Base-by-base conservation (phyloP, 2,888 invertebrate species). In the Drosophila neotestacea region DNA sequence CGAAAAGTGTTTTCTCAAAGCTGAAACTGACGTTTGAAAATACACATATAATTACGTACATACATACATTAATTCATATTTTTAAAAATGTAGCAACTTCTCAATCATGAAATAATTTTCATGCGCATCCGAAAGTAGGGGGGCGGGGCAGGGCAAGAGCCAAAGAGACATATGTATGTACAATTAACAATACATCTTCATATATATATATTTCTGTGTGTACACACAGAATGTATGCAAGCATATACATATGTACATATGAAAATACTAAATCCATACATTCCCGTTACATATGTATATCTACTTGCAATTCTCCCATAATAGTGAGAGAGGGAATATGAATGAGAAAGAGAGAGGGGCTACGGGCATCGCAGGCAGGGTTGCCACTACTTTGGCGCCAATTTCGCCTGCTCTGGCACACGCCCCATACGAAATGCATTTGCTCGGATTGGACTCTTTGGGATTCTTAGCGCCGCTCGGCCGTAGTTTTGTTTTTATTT, bases 381-480 rank as follows among this genome's bases (percentile, higher is more conserved):
- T 41, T 68, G 55, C 22, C 51, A 38, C 10, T 64, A 36, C 64
- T 65, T 51, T 76, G 68, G 75, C 69, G 63, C 74, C 73, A 63
- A 55, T 73, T 59, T 52, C 56, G 51, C 59, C 58, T 50, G 56
- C 44, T 72, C 58, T 52, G 77, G 61, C 77, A 68, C 77, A 62
- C 68, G 68, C 64, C 77, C 61, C 13, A 42, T 54, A 59, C 38
- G 71, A 48, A 48, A 59, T 50, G 58, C 58, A 52, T 76, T 65
- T 36, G 63, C 47, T 55, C 42, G 76, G 54, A 27, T 44, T 51
- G 30, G 51, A 62, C 47, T 72, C 77, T 79, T 58, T 67, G 64
- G 56, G 79, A 76, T 79, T 68, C 56, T 70, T 79, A 73, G 79
- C 79, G 79, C 79, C 78, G 69, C 38, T 51, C 48, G 46, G 54